Percentiles rank a stretch among this genome's conserved stretches.
Evolutionary conservation across 2,797 vertebrate genomes (phyloP).

Genomic region (Lepus oiostolus): DNA sequence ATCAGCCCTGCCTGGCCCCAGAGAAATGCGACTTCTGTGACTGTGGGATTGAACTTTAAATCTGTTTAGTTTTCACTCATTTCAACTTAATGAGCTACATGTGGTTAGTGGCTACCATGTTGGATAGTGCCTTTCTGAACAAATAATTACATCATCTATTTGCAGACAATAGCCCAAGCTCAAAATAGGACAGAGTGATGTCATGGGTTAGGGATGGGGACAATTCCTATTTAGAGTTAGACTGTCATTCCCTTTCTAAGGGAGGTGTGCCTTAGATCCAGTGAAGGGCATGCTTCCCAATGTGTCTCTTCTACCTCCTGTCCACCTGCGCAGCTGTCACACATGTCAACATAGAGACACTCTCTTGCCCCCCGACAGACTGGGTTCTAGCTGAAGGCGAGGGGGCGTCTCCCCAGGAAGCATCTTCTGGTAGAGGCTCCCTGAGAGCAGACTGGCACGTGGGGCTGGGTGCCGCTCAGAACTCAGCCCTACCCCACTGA

Average conservation of each 20-base stretch:
- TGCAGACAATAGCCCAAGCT: neutral
- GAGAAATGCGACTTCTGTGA: neutral
- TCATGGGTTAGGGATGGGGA: neutral
- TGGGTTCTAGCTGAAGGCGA: neutral
- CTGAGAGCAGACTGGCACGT: neutral
- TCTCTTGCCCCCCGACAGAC: neutral
- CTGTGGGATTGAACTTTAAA: neutral
- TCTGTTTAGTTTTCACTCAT: constrained; percentile 43
- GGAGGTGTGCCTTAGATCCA: neutral
- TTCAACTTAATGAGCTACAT: constrained; percentile 8
- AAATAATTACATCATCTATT: neutral
- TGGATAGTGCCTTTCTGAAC: neutral
- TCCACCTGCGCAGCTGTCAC: neutral
- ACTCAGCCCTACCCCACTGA: neutral
- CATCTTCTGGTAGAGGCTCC: neutral
- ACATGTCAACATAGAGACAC: neutral
- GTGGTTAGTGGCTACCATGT: neutral
- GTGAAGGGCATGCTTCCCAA: neutral
- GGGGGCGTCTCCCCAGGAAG: neutral
- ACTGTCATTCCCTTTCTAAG: constrained; percentile 7
- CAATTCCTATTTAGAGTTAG: neutral
- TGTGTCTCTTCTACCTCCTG: neutral
- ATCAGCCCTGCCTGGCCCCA: neutral
- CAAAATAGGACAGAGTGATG: neutral
- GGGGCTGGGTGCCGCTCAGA: neutral